phyloP scores from a whole-genome alignment of 2,113 vertebrate genomes.

The Ascaphus truei region DNA sequence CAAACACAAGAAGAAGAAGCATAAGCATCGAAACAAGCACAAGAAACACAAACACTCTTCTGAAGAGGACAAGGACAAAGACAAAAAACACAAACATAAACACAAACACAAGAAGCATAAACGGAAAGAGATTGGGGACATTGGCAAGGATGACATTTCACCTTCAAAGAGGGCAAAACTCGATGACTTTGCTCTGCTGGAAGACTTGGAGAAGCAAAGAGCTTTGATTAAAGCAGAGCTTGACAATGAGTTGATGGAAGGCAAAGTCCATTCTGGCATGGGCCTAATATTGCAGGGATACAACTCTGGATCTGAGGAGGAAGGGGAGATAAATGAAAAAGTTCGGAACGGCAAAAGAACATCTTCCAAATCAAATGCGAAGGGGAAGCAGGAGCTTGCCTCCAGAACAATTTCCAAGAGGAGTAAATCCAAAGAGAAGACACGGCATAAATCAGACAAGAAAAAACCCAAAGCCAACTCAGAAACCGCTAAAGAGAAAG shows the following conservation, averaged over 20 bases:
- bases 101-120: slow-evolving; percentile 98
- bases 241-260: slow-evolving; percentile 97
- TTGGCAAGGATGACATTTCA: slow-evolving; percentile 71
- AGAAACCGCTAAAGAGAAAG: slow-evolving; percentile 68
- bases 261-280: slow-evolving; percentile 97
- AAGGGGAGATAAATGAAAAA: slow-evolving; percentile 83
- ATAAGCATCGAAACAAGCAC: slow-evolving; percentile 96
- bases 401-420: slow-evolving; percentile 80
- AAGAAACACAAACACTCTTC: slow-evolving; percentile 95
- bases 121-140: slow-evolving; percentile 76
- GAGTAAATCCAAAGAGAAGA: slow-evolving; percentile 81
- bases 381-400: slow-evolving; percentile 81
- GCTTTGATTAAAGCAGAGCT: slow-evolving; percentile 97
- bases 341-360: slow-evolving; percentile 79
- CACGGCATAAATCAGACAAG: slow-evolving; percentile 84
- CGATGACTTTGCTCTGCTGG: slow-evolving; percentile 89
- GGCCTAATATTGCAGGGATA: slow-evolving; percentile 96
- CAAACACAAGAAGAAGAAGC: slow-evolving; percentile 98
- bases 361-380: slow-evolving; percentile 66
- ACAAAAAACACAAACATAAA: slow-evolving; percentile 90
- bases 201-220: slow-evolving; percentile 96
- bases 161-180: slow-evolving; percentile 89
- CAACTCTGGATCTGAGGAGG: slow-evolving; percentile 95
- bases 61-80: slow-evolving; percentile 86
- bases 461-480: slow-evolving; percentile 69